Percentiles rank a stretch among this genome's conserved stretches.
These are phyloP conservation scores for Notoglanidium macrostoma DNA, from an alignment of 2,797 vertebrate genomes.

Conservation along the genomic window DNA sequence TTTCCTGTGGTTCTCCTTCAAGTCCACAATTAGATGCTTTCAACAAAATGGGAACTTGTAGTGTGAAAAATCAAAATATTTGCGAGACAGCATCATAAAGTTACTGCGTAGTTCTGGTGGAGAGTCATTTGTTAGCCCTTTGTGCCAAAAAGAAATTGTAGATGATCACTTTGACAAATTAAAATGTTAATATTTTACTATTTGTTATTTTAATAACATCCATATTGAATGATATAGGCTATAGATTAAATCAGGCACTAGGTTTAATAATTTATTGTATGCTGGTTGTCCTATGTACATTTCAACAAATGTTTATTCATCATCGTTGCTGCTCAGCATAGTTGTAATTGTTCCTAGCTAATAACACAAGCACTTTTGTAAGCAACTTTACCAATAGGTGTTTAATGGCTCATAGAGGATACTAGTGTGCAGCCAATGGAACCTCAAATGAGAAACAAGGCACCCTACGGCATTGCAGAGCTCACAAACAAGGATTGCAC, in stretches of 20 bases:
- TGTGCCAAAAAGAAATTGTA: background rate
- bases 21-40: background rate
- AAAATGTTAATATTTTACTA: too few species aligned
- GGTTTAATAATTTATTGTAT: background rate
- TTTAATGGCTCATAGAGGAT: background rate
- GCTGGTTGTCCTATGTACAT: background rate
- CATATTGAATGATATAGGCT: background rate
- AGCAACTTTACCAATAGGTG: slow-evolving; percentile 6
- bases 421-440: background rate
- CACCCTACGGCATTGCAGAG: background rate
- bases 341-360: background rate
- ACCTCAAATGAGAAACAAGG: background rate
- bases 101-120: too few species aligned
- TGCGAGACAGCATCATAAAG: background rate
- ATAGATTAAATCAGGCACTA: background rate
- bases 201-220: too few species aligned
- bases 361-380: background rate
- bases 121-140: background rate
- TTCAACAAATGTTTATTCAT: background rate
- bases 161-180: background rate
- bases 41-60: background rate
- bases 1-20: background rate
- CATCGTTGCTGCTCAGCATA: background rate
- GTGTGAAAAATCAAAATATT: background rate
- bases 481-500: background rate